Evolutionary conservation across 1,140 invertebrate species (phyloP), one percentile per base, ranked within the genome.

Genomic region (Pogonus chalceus): DNA sequence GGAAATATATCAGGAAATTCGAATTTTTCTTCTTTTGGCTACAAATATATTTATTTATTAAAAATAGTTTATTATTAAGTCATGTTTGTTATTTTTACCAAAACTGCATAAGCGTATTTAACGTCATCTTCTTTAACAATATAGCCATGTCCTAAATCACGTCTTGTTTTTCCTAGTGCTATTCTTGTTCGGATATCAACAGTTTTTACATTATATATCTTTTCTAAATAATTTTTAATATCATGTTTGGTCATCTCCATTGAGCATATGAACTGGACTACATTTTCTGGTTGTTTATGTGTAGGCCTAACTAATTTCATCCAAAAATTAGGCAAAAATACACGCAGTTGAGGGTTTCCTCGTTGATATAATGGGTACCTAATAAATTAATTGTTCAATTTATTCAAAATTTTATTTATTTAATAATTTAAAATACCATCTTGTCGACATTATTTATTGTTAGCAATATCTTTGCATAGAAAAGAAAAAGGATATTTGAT

Each of bases 301-400:
- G 67, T 60, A 2, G 86, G 82, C 49, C 79, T 76, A 1, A 95
- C 78, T 2, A 96, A 61, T 72, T 94, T 96, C 84, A 97, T 86
- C 86, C 88, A 96, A 71, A 96, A 95, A 70, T 95, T 91, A 10
- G 93, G 92, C 20, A 97, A 69, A 72, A 92, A 96, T 23, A 96
- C 74, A 56, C 92, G 73, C 24, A 92, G 68, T 65, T 96, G 92
- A 20, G 92, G 92, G 71, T 92, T 90, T 9, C 92, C 92, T 70
- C 79, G 82, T 71, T 88, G 85, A 69, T 92, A 95, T 16, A 92
- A 61, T 2, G 90, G 92, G 73, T 94, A 95, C 79, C 88, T 82
- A 53, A 50, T 70, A 66, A 43, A 31, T 47, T 31, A 60, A 60
- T 35, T 55, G 10, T 4, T 49, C 16, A 49, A 20, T 18, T 46